These are phyloP conservation scores for Pimephales promelas DNA, from an alignment of 2,113 vertebrate genomes.

Conservation along the genomic window DNA sequence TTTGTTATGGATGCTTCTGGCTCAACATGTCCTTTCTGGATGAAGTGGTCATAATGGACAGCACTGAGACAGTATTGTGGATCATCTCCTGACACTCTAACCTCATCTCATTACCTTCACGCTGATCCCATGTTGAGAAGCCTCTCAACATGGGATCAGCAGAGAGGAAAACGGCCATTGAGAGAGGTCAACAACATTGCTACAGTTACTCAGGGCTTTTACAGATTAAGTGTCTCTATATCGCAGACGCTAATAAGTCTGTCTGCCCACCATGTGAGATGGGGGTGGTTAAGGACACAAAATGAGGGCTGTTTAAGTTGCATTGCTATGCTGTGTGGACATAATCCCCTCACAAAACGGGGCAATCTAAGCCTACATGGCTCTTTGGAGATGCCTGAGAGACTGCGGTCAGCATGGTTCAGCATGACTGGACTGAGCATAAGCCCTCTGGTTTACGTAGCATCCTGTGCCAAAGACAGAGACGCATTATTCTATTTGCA, in stretches of 20 bases:
- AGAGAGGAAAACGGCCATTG: conserved; percentile 5
- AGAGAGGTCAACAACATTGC: conserved; percentile 29
- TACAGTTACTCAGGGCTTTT: not conserved
- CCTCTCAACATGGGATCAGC: conserved; percentile 28
- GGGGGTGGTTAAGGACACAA: conserved; percentile 19
- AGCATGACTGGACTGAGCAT: conserved; percentile 5
- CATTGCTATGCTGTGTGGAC: not conserved
- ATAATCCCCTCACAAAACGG: conserved; percentile 29
- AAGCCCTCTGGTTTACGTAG: conserved; percentile 12
- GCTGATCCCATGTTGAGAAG: too few relatives aligned
- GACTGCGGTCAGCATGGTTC: conserved; percentile 18
- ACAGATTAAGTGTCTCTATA: conserved; percentile 23
- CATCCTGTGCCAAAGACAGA: not conserved
- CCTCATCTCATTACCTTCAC: conserved; percentile 27
- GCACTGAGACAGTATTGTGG: conserved; percentile 24
- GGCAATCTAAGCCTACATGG: not conserved
- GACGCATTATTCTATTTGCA: not conserved
- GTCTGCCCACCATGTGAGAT: conserved; percentile 6
- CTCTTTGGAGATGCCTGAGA: conserved; percentile 18
- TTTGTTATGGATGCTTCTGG: not conserved
- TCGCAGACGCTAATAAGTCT: conserved; percentile 11
- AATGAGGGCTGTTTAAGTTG: conserved; percentile 7
- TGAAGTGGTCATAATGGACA: conserved; percentile 10
- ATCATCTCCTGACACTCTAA: conserved; percentile 20
- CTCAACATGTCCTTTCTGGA: not conserved